Evolutionary conservation across 2,888 invertebrate genomes (phyloP).

Genomic region (Creontiades dilutus): DNA sequence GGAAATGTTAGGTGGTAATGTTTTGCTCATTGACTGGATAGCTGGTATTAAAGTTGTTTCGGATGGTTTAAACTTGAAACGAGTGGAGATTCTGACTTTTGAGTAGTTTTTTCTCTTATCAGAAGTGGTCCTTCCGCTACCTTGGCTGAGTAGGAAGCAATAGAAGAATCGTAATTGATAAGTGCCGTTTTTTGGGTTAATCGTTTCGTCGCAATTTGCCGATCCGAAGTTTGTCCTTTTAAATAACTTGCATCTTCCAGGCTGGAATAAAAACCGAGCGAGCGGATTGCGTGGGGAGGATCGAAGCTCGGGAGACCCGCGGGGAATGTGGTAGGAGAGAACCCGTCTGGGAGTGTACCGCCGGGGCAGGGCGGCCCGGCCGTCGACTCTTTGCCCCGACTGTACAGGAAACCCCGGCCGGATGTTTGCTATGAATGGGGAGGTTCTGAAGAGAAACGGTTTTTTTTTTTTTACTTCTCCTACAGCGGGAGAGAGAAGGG

Average conservation of each 20-base stretch:
- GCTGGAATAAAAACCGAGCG: constrained; percentile 35
- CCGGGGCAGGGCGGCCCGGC: constrained; percentile 1
- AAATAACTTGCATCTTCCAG: neutral
- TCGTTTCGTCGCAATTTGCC: neutral
- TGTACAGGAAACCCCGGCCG: constrained; percentile 70
- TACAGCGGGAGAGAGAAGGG: neutral
- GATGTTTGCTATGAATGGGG: constrained; percentile 70
- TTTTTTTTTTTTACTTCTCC: neutral
- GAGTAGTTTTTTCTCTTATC: no score
- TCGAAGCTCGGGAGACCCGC: neutral
- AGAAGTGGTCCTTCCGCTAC: no score
- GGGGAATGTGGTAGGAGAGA: constrained; percentile 26
- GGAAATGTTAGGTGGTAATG: no score
- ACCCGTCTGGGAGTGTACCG: neutral
- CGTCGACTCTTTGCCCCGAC: constrained; percentile 43
- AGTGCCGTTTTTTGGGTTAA: no score
- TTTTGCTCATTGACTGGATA: no score
- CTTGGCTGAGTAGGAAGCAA: no score
- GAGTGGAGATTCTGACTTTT: no score
- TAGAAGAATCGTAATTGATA: no score
- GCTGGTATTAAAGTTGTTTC: no score
- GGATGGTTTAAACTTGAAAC: no score
- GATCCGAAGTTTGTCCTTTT: constrained; percentile 20
- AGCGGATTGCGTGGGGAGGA: neutral
- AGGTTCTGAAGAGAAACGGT: constrained; percentile 34